Conservation (phyloP, 2,888 invertebrate genomes). For the Chrysopilus asiliformis region DNA sequence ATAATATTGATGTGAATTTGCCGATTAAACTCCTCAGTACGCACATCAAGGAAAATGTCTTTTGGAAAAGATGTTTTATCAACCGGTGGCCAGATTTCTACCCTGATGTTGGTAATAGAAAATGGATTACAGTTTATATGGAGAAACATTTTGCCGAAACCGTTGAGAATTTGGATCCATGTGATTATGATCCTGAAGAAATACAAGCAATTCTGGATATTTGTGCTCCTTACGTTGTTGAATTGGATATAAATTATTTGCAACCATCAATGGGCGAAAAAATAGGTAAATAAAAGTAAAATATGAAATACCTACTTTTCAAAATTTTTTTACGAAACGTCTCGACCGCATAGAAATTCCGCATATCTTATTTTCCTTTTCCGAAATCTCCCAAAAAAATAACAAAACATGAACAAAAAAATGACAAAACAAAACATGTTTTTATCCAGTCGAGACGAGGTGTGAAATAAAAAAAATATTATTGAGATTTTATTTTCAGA, state of each 20-base stretch:
- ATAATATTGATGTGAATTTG: conserved; percentile 28
- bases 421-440: too few species aligned
- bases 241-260: conserved; percentile 29
- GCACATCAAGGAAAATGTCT: conserved; percentile 30
- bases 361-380: too few species aligned
- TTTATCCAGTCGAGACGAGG: not conserved
- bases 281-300: conserved; percentile 11
- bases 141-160: conserved; percentile 35
- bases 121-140: conserved; percentile 35
- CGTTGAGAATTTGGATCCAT: conserved; percentile 30
- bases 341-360: too few species aligned
- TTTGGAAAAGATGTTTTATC: conserved; percentile 31
- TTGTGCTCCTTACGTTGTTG: conserved; percentile 31
- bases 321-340: not conserved
- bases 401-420: too few species aligned
- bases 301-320: too few species aligned
- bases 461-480: not conserved
- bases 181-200: conserved; percentile 30
- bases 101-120: conserved; percentile 13
- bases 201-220: conserved; percentile 29
- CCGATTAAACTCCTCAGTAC: conserved; percentile 28
- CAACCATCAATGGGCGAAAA: conserved; percentile 26
- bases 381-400: too few species aligned
- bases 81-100: conserved; percentile 26
- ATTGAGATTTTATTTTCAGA: conserved; percentile 18